These are phyloP conservation scores for Podarcis cretensis DNA, from an alignment of 2,113 vertebrate genomes.

Conservation along the genomic window DNA sequence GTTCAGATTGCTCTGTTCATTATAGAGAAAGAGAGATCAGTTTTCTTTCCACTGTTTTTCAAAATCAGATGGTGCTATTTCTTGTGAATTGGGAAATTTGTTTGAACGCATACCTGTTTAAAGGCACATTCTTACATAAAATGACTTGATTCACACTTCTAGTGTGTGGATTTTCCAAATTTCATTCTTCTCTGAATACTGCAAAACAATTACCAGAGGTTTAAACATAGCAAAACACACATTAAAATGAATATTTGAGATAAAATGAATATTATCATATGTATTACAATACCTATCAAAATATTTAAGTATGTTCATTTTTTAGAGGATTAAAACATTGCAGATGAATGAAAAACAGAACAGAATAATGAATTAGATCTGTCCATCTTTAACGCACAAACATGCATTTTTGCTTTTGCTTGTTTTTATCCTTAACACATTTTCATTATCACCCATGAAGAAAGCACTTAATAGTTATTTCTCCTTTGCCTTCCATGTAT, in stretches of 20 bases:
- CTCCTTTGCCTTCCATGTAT: background rate
- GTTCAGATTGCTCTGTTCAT: too few species aligned
- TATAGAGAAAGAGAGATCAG: too few species aligned
- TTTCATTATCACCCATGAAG: rapidly evolving
- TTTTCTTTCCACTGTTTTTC: too few species aligned
- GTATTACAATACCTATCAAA: background rate
- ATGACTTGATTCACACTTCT: too few species aligned
- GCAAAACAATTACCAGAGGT: background rate
- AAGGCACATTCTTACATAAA: too few species aligned
- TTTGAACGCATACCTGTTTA: too few species aligned
- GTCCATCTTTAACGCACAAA: background rate
- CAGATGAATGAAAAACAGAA: background rate
- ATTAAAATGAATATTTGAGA: background rate
- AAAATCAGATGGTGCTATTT: too few species aligned
- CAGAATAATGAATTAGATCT: background rate
- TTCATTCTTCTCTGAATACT: background rate
- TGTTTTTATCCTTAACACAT: background rate
- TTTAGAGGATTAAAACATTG: background rate
- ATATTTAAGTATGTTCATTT: background rate
- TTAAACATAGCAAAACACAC: background rate
- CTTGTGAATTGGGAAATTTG: too few species aligned
- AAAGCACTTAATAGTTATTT: background rate
- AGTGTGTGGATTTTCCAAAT: background rate
- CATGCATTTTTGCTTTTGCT: background rate
- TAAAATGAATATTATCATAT: background rate